A percentile compares a stretch with the other conserved stretches of the same genome.
phyloP scores from a whole-genome alignment of 2,113 vertebrate genomes.

The Pelecanoides urinatrix region DNA sequence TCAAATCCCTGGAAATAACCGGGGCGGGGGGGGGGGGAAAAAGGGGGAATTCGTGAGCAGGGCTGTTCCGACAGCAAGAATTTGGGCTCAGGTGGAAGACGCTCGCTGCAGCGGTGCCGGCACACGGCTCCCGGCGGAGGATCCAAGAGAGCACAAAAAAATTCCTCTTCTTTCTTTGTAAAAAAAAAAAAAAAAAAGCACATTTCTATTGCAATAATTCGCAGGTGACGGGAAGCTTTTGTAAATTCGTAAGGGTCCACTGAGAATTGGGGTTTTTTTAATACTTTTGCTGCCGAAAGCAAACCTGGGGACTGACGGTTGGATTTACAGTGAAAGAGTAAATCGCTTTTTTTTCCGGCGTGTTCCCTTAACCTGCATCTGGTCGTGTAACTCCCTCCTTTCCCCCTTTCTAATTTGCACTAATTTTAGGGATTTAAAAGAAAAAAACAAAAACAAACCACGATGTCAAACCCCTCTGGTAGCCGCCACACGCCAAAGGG shows the following conservation, averaged over 20 bases:
- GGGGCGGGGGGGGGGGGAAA: no score
- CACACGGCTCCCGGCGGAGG: accelerated
- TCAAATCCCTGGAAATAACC: neutral
- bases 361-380: neutral
- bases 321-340: neutral
- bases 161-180: neutral
- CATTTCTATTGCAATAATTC: conserved; percentile 14
- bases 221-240: neutral
- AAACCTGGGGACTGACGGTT: neutral
- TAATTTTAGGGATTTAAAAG: neutral
- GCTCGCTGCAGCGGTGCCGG: accelerated
- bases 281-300: neutral
- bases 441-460: neutral
- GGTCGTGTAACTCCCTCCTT: accelerated
- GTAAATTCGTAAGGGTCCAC: neutral
- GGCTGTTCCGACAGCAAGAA: neutral
- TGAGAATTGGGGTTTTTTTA: neutral
- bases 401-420: conserved; percentile 46
- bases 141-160: neutral
- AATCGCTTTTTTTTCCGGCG: accelerated
- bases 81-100: neutral
- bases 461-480: neutral
- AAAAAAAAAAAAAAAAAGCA: neutral
- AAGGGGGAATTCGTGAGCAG: neutral
- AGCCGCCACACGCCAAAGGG: neutral